Percentiles rank a stretch among this genome's conserved stretches.
These are phyloP conservation scores for Nycteola revayana DNA, from an alignment of 2,888 invertebrate species.

Conservation along the genomic window DNA sequence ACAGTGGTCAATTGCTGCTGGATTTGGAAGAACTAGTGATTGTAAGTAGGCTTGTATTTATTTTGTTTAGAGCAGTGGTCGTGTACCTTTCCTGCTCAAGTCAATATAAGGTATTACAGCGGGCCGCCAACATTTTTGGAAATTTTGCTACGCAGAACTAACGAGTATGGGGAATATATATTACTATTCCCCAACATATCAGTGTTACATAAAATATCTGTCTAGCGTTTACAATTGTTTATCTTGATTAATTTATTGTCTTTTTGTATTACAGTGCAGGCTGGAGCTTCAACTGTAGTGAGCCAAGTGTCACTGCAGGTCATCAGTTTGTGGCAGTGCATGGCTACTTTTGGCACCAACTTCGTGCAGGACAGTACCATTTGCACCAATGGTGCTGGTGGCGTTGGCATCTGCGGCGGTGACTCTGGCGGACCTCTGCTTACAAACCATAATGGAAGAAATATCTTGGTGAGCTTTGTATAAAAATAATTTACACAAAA, in stretches of 20 bases:
- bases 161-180: too few species aligned
- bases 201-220: too few species aligned
- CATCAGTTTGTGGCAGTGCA: constrained; percentile 40
- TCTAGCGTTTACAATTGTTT: too few species aligned
- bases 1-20: constrained; percentile 45
- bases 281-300: constrained; percentile 33
- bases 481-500: too few species aligned
- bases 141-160: too few species aligned
- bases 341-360: constrained; percentile 26
- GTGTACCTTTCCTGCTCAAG: too few species aligned
- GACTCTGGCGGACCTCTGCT: constrained; percentile 57
- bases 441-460: constrained; percentile 26
- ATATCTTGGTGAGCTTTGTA: constrained; percentile 44
- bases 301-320: constrained; percentile 49
- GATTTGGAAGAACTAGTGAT: constrained; percentile 55
- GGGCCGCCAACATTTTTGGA: too few species aligned
- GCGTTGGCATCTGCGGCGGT: constrained; percentile 50
- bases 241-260: too few species aligned
- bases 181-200: too few species aligned
- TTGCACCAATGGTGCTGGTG: constrained; percentile 50
- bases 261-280: constrained; percentile 31
- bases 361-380: constrained; percentile 39
- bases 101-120: too few species aligned
- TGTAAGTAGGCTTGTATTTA: too few species aligned
- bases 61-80: too few species aligned